Conservation (phyloP, 2,113 vertebrate species). For the Lonchura striata region DNA sequence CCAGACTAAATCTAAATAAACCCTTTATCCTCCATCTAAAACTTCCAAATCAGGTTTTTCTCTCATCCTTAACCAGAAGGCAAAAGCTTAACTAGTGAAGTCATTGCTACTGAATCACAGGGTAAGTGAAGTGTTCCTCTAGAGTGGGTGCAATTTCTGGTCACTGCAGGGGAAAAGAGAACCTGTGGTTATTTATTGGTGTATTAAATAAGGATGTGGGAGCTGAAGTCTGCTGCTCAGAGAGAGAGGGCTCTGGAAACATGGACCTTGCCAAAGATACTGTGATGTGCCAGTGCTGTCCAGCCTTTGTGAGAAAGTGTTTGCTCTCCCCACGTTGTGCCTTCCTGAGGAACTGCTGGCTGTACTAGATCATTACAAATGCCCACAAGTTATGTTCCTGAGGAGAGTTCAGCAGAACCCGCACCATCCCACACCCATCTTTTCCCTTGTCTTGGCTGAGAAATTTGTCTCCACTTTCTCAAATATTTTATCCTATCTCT, state of each 20-base stretch:
- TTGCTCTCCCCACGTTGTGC: not conserved
- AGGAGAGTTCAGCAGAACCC: not conserved
- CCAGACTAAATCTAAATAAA: not conserved
- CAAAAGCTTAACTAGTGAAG: not conserved
- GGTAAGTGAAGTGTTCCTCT: not conserved
- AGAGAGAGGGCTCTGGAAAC: not conserved
- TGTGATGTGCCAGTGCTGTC: not conserved
- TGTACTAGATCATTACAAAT: not conserved
- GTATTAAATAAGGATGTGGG: not conserved
- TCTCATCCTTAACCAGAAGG: not conserved
- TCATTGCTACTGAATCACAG: not conserved
- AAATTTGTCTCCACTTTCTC: not conserved
- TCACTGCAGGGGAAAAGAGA: not conserved
- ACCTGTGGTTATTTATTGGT: not conserved
- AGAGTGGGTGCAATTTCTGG: not conserved
- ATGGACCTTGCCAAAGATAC: rapidly evolving
- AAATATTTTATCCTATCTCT: not conserved
- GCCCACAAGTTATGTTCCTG: not conserved
- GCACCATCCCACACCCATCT: rapidly evolving
- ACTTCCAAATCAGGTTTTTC: not conserved
- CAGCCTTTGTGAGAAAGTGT: not conserved
- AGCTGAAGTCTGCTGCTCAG: not conserved
- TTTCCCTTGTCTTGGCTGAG: not conserved
- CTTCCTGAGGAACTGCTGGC: not conserved
- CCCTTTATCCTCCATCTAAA: not conserved